Evolutionary conservation across 2,888 invertebrate genomes (phyloP), one percentile per base, ranked within the genome.

Genomic region (Stictocephala bisonia): DNA sequence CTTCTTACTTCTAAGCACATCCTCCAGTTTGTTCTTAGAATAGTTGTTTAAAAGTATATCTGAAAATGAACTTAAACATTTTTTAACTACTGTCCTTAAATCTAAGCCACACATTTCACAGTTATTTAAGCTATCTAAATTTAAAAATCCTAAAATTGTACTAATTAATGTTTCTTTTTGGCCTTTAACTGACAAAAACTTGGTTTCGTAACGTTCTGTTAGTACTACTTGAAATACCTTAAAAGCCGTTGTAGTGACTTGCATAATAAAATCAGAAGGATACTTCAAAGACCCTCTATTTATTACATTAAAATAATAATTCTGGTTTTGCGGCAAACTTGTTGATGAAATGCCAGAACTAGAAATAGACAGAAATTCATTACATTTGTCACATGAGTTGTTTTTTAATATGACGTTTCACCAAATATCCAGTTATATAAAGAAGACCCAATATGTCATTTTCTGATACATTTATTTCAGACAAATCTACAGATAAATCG

Each of bases 351-450:
- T 18, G 3, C 3, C 18, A 24, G 20, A 11, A 11, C 11, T 20
- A 44, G 50, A 11, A 11, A n/a, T 20, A 44, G 50, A 22, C 7
- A 50, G 11, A 50, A 18, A 15, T 20, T n/a, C 15, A 15, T 44
- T 44, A 13, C 44, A 44, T 6, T 4, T 4, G 11, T 6, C 4
- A 50, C 50, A 18, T 7, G 50, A 13, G 18, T 50, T 50, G 24
- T 50, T 50, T 50, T 50, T 50, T 18, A 15, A 20, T 6, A 20
- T 24, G 18, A 20, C 24, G 20, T 50, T 20, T 50, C n/a, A 27
- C 56, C 15, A 56, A 22, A 56, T 56, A 24, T 4, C 56, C 56
- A 29, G 24, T 27, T 56, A 56, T 56, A 6, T 24, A 56, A 4
- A 56, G 18, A 24, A 56, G 2, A 26, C 3, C 31, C n/a, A 29